Conservation (phyloP, 2,113 vertebrate genomes). For the Girardinichthys multiradiatus region DNA sequence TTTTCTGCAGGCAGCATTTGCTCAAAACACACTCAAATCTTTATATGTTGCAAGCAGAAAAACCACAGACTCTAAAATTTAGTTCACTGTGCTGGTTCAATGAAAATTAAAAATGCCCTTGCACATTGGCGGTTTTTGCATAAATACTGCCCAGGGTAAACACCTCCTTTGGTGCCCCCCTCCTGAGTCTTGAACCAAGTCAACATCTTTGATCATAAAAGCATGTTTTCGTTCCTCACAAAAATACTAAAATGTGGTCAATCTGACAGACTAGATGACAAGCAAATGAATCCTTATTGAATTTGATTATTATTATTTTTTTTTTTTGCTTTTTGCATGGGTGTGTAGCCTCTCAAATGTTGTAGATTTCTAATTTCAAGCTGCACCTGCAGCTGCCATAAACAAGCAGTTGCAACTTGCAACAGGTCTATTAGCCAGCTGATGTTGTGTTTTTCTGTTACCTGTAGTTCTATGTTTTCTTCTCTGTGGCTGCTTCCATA, state of each 20-base stretch:
- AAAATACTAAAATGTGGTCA: too few species aligned
- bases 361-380: neutral
- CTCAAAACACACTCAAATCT: slow-evolving; percentile 45
- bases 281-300: too few species aligned
- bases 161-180: neutral
- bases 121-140: neutral
- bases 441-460: neutral
- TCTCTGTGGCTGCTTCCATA: neutral
- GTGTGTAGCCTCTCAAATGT: neutral
- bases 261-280: too few species aligned
- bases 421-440: neutral
- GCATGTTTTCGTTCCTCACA: too few species aligned
- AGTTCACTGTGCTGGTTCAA: neutral
- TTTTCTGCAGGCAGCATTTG: slow-evolving; percentile 33
- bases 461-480: neutral
- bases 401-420: neutral
- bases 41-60: slow-evolving; percentile 37
- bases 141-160: neutral
- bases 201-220: neutral
- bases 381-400: too few species aligned
- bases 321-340: neutral
- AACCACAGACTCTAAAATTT: slow-evolving; percentile 13
- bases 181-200: neutral
- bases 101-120: neutral
- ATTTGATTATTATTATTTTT: too few species aligned